Evolutionary conservation across 2,113 vertebrate genomes (phyloP), one percentile per base, ranked within the genome.

Genomic region (Thomomys bottae): DNA sequence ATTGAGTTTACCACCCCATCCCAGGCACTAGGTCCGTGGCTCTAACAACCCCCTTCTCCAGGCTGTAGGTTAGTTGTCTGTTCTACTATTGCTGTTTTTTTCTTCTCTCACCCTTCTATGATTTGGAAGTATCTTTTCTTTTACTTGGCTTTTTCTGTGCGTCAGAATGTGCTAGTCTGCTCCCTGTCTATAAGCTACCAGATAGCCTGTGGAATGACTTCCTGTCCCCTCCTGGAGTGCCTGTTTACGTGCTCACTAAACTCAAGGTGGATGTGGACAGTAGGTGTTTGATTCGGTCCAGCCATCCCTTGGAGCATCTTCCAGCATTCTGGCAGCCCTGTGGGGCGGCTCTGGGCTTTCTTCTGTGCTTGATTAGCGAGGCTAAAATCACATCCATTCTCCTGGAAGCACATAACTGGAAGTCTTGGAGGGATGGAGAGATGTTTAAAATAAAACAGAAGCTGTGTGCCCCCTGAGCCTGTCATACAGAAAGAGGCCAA

Each of bases 241-340:
- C 28, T 71, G 34, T 30, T 63, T 49, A 17, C 26, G 1, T 70
- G 72, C 36, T 84, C 8, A 10, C 5, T 6, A 3, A 67, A 32
- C 18, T 1, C 17, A 0, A 2, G 32, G 70, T 21, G 23, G 72
- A 30, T 2, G 0, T 1, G 34, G 42, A 5, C 5, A 1, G 28
- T 8, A 24, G 32, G 77, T 1, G 3, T 18, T 5, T 23, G 18
- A 6, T 2, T 38, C 36, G n/a, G 11, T 45, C 2, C 8, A 20
- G 59, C 21, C 2, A 0, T 28, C 34, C 11, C 9, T 32, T n/a
- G 17, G 1, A 2, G 67, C 61, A 5, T 75, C 77, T 45, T 15
- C 18, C 26, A 38, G 64, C 49, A 24, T 0, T 6, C 28, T 6
- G 8, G 12, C 15, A 11, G 42, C 0, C n/a, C n/a, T n/a, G 17